These are phyloP conservation scores for Dolichoris vasculosae DNA, from an alignment of 1,140 invertebrate genomes.

Conservation along the genomic window DNA sequence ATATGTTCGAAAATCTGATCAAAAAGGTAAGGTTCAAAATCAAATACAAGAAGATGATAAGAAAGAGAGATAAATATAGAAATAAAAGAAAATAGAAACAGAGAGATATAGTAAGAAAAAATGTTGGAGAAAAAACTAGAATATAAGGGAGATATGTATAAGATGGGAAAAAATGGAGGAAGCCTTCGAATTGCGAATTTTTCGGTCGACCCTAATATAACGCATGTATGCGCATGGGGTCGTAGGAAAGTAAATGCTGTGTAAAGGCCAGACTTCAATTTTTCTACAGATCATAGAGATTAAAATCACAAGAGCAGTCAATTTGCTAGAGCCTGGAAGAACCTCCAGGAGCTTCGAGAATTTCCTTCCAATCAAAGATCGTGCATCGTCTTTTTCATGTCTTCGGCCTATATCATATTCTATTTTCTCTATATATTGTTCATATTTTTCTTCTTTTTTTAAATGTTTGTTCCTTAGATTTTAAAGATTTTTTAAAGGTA, in stretches of 20 bases:
- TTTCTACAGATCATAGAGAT: slow-evolving; percentile 49
- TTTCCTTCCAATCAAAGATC: slow-evolving; percentile 21
- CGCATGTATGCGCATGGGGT: background rate
- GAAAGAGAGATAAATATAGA: no score
- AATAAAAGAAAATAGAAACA: no score
- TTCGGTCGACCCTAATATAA: slow-evolving; percentile 30
- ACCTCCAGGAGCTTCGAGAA: slow-evolving; percentile 48
- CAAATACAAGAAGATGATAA: no score
- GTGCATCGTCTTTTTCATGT: slow-evolving; percentile 31
- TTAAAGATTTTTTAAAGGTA: background rate
- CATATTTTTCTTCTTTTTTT: background rate
- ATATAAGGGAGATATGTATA: background rate
- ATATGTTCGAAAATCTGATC: slow-evolving; percentile 32
- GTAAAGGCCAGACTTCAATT: slow-evolving; percentile 30
- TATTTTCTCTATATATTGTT: background rate
- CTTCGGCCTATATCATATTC: background rate
- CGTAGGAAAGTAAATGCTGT: slow-evolving; percentile 26
- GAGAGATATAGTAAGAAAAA: background rate
- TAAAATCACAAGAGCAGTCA: slow-evolving; percentile 55
- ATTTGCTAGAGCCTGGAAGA: slow-evolving; percentile 48
- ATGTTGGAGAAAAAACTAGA: background rate
- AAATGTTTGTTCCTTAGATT: background rate
- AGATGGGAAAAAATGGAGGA: background rate
- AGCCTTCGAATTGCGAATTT: slow-evolving; percentile 36
- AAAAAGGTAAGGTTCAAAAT: slow-evolving; percentile 7